A percentile compares a stretch with the other conserved stretches of the same genome.
Evolutionary conservation across 2,797 vertebrate genomes (phyloP).

Genomic region (Botia almorhae): DNA sequence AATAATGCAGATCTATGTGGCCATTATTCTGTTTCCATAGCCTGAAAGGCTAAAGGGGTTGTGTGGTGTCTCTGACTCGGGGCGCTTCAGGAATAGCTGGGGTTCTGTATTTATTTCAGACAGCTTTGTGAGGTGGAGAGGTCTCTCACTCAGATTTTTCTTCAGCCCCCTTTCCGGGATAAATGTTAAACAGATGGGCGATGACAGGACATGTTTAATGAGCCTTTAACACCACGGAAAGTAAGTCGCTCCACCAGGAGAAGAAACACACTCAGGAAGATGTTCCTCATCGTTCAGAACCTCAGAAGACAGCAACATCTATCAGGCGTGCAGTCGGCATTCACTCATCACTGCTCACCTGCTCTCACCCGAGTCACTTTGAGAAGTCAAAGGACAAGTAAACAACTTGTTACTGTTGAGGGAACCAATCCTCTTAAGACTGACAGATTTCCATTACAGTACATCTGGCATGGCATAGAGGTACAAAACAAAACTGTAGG

Average conservation of each 20-base stretch:
- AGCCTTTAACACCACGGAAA: slow-evolving; percentile 74
- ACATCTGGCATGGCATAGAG: neutral
- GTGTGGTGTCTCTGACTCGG: slow-evolving; percentile 23
- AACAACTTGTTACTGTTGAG: slow-evolving; percentile 53
- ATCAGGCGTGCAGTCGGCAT: slow-evolving; percentile 44
- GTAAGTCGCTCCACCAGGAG: slow-evolving; percentile 73
- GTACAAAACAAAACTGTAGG: neutral
- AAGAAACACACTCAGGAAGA: slow-evolving; percentile 71
- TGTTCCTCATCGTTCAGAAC: slow-evolving; percentile 68
- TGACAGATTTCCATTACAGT: slow-evolving; percentile 6
- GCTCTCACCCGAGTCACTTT: slow-evolving; percentile 57
- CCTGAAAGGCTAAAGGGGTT: slow-evolving; percentile 31
- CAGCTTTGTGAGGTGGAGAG: slow-evolving; percentile 56
- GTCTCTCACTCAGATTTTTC: slow-evolving; percentile 48
- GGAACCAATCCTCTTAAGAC: slow-evolving; percentile 35
- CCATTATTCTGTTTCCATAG: slow-evolving; percentile 62
- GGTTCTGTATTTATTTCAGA: slow-evolving; percentile 29
- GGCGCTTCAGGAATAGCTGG: slow-evolving; percentile 21
- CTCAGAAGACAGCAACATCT: slow-evolving; percentile 51
- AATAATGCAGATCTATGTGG: slow-evolving; percentile 65
- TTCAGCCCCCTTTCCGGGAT: slow-evolving; percentile 60
- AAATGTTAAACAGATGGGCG: slow-evolving; percentile 78
- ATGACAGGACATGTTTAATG: slow-evolving; percentile 79
- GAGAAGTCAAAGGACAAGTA: slow-evolving; percentile 55
- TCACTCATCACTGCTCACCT: slow-evolving; percentile 47